phyloP scores from a whole-genome alignment of 2,113 vertebrate species.

The Heliornis fulica region DNA sequence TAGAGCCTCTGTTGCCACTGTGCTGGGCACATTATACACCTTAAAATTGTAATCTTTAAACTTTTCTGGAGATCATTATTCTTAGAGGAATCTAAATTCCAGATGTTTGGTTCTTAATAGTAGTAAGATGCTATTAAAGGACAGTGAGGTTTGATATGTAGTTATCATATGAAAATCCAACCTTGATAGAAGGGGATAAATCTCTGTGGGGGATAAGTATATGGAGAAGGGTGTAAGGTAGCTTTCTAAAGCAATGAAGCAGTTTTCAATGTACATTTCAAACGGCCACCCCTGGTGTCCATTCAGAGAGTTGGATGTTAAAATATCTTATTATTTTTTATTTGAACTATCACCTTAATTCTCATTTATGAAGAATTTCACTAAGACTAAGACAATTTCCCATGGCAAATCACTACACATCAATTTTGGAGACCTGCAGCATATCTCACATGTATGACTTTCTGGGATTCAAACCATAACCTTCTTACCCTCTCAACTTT shows the following conservation, averaged over 20 bases:
- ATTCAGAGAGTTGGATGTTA: not conserved
- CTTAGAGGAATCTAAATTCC: not conserved
- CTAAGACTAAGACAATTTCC: not conserved
- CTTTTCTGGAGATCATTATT: not conserved
- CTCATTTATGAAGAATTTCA: not conserved
- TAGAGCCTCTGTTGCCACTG: not conserved
- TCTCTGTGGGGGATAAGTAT: not conserved
- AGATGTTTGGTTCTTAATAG: not conserved
- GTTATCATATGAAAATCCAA: not conserved
- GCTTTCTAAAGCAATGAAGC: not conserved
- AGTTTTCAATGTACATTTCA: not conserved
- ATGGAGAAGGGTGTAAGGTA: not conserved
- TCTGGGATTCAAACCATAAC: not conserved
- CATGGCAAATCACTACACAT: not conserved
- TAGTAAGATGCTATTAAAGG: not conserved
- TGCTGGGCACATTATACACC: not conserved
- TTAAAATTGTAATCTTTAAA: not conserved
- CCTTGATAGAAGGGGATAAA: not conserved
- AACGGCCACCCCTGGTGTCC: not conserved
- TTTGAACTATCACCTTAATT: not conserved
- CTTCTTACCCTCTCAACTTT: not conserved
- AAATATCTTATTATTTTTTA: not conserved
- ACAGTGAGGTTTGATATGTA: not conserved
- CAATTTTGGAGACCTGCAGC: rapidly evolving
- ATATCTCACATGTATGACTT: rapidly evolving